phyloP scores from a whole-genome alignment of 2,888 invertebrate species.

The Autographa pulchrina region DNA sequence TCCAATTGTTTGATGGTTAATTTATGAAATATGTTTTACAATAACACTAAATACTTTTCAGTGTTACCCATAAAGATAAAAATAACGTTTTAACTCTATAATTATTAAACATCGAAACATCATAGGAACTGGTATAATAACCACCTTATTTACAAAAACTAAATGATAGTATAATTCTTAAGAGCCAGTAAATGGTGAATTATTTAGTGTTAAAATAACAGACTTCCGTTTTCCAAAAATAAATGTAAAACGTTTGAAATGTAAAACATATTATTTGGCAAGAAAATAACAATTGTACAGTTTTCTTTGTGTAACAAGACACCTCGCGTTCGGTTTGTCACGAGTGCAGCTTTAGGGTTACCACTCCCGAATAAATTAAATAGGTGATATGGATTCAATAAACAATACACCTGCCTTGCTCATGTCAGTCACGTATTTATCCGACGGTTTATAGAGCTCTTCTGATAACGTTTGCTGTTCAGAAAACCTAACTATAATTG shows the following conservation, averaged over 20 bases:
- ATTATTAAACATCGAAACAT: too few relatives aligned
- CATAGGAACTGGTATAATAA: too few relatives aligned
- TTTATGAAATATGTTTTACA: not conserved
- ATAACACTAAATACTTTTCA: too few relatives aligned
- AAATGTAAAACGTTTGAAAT: not conserved
- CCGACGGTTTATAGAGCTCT: conserved; percentile 27
- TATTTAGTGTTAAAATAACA: not conserved
- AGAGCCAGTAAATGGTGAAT: too few relatives aligned
- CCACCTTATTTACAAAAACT: too few relatives aligned
- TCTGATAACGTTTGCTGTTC: conserved; percentile 39
- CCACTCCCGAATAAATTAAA: conserved; percentile 21
- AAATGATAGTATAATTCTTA: too few relatives aligned
- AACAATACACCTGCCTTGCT: conserved; percentile 42
- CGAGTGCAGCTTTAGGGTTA: conserved; percentile 10
- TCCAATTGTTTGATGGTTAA: too few relatives aligned
- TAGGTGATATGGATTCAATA: conserved; percentile 42
- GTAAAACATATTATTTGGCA: not conserved
- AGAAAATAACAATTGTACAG: conserved; percentile 25
- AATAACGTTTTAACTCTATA: too few relatives aligned
- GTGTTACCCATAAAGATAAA: too few relatives aligned
- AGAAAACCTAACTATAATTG: conserved; percentile 34
- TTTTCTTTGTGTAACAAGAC: conserved; percentile 26
- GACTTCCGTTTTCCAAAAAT: not conserved
- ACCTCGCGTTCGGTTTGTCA: conserved; percentile 19
- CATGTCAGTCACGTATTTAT: conserved; percentile 52